Conservation (phyloP, 2,797 vertebrate species). For the Chelmon rostratus region DNA sequence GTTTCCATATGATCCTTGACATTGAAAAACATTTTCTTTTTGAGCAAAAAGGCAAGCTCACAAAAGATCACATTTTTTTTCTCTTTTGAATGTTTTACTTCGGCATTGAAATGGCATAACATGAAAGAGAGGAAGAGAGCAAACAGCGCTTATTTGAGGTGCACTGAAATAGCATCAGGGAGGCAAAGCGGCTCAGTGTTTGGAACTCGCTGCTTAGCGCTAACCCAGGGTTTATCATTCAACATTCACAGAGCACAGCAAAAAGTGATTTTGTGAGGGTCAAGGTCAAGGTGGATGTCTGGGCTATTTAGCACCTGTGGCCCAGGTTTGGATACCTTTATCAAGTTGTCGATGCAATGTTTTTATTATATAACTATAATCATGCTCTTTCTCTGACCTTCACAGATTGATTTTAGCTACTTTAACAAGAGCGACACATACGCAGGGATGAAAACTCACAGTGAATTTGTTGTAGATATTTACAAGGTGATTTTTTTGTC, state of each 20-base stretch:
- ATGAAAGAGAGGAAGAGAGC: neutral
- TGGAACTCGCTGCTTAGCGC: neutral
- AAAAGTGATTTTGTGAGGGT: neutral
- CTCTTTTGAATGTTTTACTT: neutral
- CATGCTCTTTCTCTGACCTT: neutral
- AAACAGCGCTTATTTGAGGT: neutral
- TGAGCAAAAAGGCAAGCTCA: conserved; percentile 23
- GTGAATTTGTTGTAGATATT: neutral
- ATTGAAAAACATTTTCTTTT: conserved; percentile 23
- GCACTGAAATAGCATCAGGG: neutral
- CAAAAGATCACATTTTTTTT: neutral
- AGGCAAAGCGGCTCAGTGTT: neutral
- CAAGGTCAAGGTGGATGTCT: neutral
- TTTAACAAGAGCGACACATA: neutral
- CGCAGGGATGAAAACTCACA: neutral
- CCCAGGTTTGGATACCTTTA: neutral
- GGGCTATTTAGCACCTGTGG: neutral
- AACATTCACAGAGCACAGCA: neutral
- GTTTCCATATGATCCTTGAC: conserved; percentile 48
- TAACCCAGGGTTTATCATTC: conserved; percentile 5
- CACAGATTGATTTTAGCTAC: neutral
- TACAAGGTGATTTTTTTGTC: neutral
- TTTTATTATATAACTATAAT: neutral
- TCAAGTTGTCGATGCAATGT: neutral
- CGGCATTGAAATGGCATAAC: neutral